These are phyloP conservation scores for Diarsia brunnea DNA, from an alignment of 2,888 invertebrate species.

Conservation along the genomic window DNA sequence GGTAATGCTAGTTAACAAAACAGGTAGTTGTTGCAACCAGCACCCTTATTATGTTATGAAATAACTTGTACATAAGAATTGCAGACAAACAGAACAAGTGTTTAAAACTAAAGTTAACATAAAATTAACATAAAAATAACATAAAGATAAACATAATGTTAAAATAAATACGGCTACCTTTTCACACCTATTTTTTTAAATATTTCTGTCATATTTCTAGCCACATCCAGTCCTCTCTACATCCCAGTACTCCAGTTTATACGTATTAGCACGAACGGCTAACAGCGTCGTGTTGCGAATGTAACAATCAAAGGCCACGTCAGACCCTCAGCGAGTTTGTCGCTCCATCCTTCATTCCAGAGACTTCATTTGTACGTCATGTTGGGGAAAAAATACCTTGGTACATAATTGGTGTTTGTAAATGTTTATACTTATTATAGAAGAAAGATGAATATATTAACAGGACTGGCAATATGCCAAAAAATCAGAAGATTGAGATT, in stretches of 20 bases:
- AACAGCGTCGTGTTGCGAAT: slow-evolving; percentile 65
- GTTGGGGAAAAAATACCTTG: slow-evolving; percentile 13
- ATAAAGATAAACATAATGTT: no score
- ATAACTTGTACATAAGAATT: no score
- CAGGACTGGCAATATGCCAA: neutral
- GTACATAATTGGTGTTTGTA: slow-evolving; percentile 16
- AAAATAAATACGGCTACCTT: no score
- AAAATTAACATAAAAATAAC: no score
- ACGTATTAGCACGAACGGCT: slow-evolving; percentile 62
- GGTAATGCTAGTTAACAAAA: no score
- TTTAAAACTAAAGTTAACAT: no score
- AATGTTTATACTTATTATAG: neutral
- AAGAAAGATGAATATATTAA: neutral
- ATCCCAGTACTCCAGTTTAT: slow-evolving; percentile 49
- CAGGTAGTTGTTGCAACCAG: no score
- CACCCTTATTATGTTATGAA: no score
- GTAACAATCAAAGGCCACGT: slow-evolving; percentile 76
- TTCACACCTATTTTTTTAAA: neutral
- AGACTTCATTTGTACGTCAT: slow-evolving; percentile 64
- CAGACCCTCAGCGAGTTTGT: slow-evolving; percentile 71
- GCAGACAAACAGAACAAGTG: no score
- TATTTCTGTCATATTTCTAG: neutral
- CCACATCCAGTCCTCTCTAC: slow-evolving; percentile 44
- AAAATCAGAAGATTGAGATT: no score
- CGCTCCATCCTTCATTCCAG: slow-evolving; percentile 75